phyloP scores from a whole-genome alignment of 1,140 invertebrate genomes.

The Pseudomyrmex pallidus region DNA sequence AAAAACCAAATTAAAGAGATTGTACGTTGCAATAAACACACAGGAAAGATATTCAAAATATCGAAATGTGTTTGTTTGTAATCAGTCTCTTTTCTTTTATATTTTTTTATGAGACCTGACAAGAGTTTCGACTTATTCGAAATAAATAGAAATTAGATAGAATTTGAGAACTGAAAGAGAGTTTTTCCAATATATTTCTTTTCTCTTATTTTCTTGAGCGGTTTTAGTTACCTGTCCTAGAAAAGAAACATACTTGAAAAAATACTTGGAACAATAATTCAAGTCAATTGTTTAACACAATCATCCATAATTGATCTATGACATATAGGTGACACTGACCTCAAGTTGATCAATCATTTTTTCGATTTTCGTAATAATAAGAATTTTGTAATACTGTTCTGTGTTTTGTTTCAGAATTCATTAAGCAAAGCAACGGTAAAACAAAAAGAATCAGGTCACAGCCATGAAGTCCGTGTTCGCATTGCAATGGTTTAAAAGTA shows the following conservation, averaged over 20 bases:
- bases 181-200: no score
- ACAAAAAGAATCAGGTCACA: constrained; percentile 64
- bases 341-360: background rate
- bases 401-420: constrained; percentile 61
- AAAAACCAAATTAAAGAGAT: background rate
- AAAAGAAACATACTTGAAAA: no score
- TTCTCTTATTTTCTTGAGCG: no score
- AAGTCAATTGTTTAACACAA: no score
- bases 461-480: constrained; percentile 77
- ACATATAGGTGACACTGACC: background rate
- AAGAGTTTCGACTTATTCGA: background rate
- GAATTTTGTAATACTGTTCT: background rate
- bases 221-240: no score
- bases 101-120: no score
- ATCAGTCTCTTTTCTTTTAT: no score
- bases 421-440: constrained; percentile 54
- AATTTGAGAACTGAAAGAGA: no score
- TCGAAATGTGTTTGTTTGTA: no score
- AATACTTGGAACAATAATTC: no score
- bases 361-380: constrained; percentile 9
- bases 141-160: no score
- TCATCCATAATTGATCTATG: background rate
- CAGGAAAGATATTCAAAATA: background rate
- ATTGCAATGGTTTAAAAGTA: constrained; percentile 79
- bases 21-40: background rate